Base-by-base conservation (phyloP, 2,888 invertebrate genomes). In the Perdita meconis region DNA sequence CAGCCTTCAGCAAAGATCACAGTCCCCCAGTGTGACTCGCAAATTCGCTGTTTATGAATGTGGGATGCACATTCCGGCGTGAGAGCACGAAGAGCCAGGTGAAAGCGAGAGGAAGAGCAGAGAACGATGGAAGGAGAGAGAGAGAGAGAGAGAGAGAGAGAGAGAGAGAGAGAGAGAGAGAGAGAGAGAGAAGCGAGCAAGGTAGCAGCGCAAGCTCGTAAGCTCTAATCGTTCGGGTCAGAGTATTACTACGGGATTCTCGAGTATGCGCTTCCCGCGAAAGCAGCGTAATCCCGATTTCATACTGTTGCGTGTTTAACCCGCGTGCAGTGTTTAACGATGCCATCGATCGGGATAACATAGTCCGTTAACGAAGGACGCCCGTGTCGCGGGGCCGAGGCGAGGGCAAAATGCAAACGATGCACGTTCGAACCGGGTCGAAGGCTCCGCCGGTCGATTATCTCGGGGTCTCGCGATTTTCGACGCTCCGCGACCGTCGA, bases 251-350 rank as follows among this genome's bases (percentile, higher is more conserved):
- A 59, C 55, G 56, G 63, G 71, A 71, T 57, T 72, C 75, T 78
- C 56, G 65, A 72, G 72, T 60, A 65, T 53, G 57, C 66, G 42
- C 67, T 53, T 77, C 56, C 50, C 55, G 69, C 60, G 71, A 72
- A 60, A 65, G 63, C 73, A 74, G 53, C 64, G 60, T 84, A 81
- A 83, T 84, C 79, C 80, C 53, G 56, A 83, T 84, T 83, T 81
- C 60, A 68, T 71, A 60, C 57, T 65, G 65, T 67, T 83, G 67
- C 72, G 72, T 61, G 67, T 51, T 84, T 66, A 81, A 81, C 66
- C 76, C 64, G 75, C 79, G 70, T 73, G 73, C 64, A 64, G 70
- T 71, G 70, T 80, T 80, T 80, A 78, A 80, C 79, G 70, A 74
- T 64, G 60, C 65, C 75, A 78, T 80, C 79, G 79, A 78, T 80